Conservation (phyloP, 2,888 invertebrate genomes). For the Oegoconia quadripuncta region DNA sequence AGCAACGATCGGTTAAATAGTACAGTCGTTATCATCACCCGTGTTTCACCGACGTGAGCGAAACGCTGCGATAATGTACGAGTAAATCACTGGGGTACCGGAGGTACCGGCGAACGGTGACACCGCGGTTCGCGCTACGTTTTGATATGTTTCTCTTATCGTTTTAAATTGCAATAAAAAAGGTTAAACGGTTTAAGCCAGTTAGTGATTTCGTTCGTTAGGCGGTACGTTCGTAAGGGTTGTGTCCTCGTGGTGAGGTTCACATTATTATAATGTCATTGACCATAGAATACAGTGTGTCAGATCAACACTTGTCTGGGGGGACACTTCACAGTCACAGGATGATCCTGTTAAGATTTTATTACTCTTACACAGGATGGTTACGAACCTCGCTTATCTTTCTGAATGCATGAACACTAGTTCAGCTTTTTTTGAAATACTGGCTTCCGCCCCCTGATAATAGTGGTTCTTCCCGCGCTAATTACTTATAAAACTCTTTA, state of each 20-base stretch:
- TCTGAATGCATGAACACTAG: too few species aligned
- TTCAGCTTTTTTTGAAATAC: too few species aligned
- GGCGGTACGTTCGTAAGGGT: slow-evolving; percentile 27
- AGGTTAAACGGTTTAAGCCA: slow-evolving; percentile 23
- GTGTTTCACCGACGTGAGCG: not conserved
- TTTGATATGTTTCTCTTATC: slow-evolving; percentile 8
- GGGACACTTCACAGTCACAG: slow-evolving; percentile 2
- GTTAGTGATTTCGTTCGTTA: slow-evolving; percentile 29
- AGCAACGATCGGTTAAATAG: too few species aligned
- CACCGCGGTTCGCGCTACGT: slow-evolving; percentile 7
- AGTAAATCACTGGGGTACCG: too few species aligned
- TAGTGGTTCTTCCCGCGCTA: too few species aligned
- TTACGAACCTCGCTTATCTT: too few species aligned
- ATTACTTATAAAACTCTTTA: too few species aligned
- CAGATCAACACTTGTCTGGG: slow-evolving; percentile 25
- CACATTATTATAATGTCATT: slow-evolving; percentile 32
- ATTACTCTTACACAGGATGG: too few species aligned
- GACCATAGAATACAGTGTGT: slow-evolving; percentile 40
- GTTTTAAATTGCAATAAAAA: slow-evolving; percentile 9
- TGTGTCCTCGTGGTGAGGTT: too few species aligned
- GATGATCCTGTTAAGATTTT: too few species aligned
- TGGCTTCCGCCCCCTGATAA: too few species aligned
- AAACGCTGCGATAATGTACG: not conserved
- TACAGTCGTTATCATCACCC: too few species aligned
- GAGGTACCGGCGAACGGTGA: slow-evolving; percentile 24